Evolutionary conservation across 2,888 invertebrate genomes (phyloP), one percentile per base, ranked within the genome.

Genomic region (Nephrotoma flavescens): DNA sequence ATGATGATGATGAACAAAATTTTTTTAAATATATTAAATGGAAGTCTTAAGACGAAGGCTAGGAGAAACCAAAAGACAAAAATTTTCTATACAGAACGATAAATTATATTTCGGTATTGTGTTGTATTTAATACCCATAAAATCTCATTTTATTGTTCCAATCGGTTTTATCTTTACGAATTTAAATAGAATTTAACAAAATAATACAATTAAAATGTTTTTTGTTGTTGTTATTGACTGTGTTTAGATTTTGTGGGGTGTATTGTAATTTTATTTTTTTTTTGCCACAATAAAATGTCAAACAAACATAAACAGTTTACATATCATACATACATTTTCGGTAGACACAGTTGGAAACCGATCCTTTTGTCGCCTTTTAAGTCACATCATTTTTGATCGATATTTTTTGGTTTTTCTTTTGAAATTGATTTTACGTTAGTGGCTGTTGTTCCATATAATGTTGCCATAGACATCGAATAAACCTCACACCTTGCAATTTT

Each of bases 241-340:
- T 31, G 71, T 71, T 71, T 71, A 71, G 71, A 31, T 71, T 71
- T 31, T 71, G 9, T 71, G 71, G 71, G 71, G 71, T 31, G 31
- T 71, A 71, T 71, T 71, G 11, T 71, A 19, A 31, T 71, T 71
- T 71, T 71, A 6, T 15, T 6, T 19, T 83, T 19, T 83, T 83
- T 84, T 84, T 84, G 84, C 84, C 84, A 84, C 84, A 84, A 84
- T 84, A 84, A 71, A 84, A 84, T 84, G 84, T 84, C 84, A 84
- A 84, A 84, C 84, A 84, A 84, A 84, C 71, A 31, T 71, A 71
- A 71, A 71, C 71, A 71, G 31, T 31, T 0, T 31, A 71, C 19
- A n/a, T n/a, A n/a, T n/a, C n/a, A n/a, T n/a, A 71, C 31, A 71
- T 71, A 31, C 11, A 31, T 12, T 4, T 19, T 31, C 9, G 6